phyloP scores from a whole-genome alignment of 2,888 invertebrate species.

The Odontocolon sp. region DNA sequence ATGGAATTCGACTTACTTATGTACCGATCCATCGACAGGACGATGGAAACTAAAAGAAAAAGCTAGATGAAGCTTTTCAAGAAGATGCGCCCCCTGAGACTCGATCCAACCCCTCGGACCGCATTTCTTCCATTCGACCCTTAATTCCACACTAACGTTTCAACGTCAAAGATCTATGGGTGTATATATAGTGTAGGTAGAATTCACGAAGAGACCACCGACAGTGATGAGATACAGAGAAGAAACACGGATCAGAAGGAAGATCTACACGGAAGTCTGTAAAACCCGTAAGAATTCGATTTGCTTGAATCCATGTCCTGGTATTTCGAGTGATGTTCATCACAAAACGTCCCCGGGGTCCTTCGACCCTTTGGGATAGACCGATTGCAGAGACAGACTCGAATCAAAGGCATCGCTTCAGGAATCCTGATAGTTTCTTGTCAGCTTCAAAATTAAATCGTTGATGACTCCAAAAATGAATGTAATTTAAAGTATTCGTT shows the following conservation, averaged over 20 bases:
- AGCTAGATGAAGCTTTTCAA: conserved; percentile 65
- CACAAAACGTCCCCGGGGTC: not conserved
- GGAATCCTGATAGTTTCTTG: not conserved
- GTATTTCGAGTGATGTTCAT: not conserved
- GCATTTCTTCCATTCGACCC: conserved; percentile 10
- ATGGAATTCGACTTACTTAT: conserved; percentile 43
- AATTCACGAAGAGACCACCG: not conserved
- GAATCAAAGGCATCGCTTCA: not conserved
- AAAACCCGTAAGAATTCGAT: conserved; percentile 11
- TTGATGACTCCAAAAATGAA: not conserved
- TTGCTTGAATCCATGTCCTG: too few relatives aligned
- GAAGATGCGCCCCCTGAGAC: conserved; percentile 73
- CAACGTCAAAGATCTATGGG: not conserved
- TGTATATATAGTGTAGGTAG: too few relatives aligned
- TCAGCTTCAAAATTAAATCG: not conserved
- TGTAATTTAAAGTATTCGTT: not conserved
- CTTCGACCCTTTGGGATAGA: conserved; percentile 4
- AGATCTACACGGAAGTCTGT: not conserved
- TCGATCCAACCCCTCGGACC: not conserved
- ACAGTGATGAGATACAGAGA: not conserved
- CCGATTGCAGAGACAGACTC: not conserved
- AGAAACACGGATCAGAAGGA: not conserved
- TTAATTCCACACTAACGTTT: conserved; percentile 19
- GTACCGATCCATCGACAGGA: conserved; percentile 29
- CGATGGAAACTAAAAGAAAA: conserved; percentile 1